phyloP scores from a whole-genome alignment of 1,140 invertebrate species.

The Lasioglossum albipes region DNA sequence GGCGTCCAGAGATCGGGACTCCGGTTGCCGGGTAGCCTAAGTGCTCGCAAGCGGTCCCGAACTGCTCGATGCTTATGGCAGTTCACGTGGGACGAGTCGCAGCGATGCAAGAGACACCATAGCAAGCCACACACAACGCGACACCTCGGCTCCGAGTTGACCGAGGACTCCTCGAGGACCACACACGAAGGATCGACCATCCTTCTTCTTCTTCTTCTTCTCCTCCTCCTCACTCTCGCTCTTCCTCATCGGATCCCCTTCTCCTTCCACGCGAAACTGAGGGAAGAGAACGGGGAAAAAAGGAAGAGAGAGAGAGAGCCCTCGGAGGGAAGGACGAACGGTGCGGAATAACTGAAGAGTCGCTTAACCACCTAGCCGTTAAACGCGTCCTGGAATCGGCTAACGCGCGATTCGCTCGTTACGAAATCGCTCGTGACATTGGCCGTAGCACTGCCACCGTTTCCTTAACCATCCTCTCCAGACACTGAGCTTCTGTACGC shows the following conservation, averaged over 20 bases:
- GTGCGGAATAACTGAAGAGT: constrained; percentile 42
- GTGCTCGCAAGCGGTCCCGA: neutral
- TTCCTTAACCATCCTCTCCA: no score
- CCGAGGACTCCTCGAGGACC: constrained; percentile 69
- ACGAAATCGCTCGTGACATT: constrained; percentile 33
- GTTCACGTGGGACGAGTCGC: constrained; percentile 51
- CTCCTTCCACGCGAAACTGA: constrained; percentile 41
- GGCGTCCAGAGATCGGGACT: neutral
- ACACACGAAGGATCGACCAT: constrained; percentile 76
- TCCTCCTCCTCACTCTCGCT: constrained; percentile 29
- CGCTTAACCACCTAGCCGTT: constrained; percentile 56
- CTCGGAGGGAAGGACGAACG: constrained; percentile 35
- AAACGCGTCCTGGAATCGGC: constrained; percentile 46
- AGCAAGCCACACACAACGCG: constrained; percentile 76
- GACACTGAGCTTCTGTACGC: no score
- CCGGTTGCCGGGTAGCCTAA: constrained; percentile 6
- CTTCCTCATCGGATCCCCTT: constrained; percentile 43
- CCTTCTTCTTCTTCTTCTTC: constrained; percentile 48
- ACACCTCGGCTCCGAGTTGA: constrained; percentile 71
- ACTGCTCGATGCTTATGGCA: constrained; percentile 39
- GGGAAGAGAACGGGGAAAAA: neutral
- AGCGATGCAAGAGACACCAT: constrained; percentile 68
- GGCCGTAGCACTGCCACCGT: neutral
- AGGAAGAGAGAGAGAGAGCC: constrained; percentile 1
- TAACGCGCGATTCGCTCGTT: constrained; percentile 27